A percentile compares a stretch with the other conserved stretches of the same genome.
These are phyloP conservation scores for Galeopterus variegatus DNA, from an alignment of 2,113 vertebrate species.

Conservation along the genomic window DNA sequence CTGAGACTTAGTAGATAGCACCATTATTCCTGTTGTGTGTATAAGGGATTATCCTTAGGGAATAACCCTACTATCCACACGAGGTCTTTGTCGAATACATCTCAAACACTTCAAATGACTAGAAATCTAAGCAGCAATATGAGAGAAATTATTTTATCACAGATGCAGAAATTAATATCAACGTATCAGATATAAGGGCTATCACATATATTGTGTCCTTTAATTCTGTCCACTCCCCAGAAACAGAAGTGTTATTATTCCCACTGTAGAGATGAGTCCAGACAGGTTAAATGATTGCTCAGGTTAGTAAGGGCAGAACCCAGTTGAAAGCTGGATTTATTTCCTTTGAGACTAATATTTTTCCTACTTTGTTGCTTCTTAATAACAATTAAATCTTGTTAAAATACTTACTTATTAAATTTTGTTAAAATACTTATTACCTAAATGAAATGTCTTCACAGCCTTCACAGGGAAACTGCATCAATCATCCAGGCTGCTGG, in stretches of 20 bases:
- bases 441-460: constrained; percentile 38
- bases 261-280: neutral
- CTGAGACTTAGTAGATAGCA: neutral
- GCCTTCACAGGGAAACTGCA: neutral
- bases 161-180: neutral
- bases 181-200: neutral
- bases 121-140: neutral
- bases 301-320: neutral
- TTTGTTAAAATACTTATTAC: constrained; percentile 9
- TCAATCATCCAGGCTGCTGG: constrained; percentile 42
- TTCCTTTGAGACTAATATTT: neutral
- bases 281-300: neutral
- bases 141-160: neutral
- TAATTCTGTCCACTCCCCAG: neutral
- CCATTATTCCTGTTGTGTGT: neutral
- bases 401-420: neutral
- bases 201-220: neutral
- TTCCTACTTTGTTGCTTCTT: neutral
- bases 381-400: constrained; percentile 20
- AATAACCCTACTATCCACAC: neutral
- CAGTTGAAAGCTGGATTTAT: neutral
- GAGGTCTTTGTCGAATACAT: neutral
- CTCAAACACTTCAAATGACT: neutral
- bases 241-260: neutral
- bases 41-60: neutral